Conservation (phyloP, 2,888 invertebrate genomes). For the Drosophila borealis region DNA sequence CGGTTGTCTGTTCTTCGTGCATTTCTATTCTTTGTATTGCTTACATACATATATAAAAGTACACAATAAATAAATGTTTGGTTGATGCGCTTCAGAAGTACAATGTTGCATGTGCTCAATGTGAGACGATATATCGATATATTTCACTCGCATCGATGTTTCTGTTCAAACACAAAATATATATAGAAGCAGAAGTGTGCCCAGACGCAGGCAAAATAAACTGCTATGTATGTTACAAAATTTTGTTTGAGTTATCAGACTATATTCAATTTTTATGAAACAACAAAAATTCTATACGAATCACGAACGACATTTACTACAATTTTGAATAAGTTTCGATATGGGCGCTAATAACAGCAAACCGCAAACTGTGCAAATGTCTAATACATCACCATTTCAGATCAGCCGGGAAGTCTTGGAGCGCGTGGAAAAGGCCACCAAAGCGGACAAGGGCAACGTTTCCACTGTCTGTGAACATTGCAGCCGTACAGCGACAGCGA, state of each 20-base stretch:
- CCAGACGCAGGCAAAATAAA: slow-evolving; percentile 12
- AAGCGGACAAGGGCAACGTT: not conserved
- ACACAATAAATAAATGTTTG: not conserved
- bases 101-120: slow-evolving; percentile 3
- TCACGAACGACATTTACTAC: slow-evolving; percentile 26
- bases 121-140: not conserved
- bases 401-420: slow-evolving; percentile 59
- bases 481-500: not conserved
- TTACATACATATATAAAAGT: not conserved
- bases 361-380: slow-evolving; percentile 64
- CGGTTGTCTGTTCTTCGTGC: not conserved
- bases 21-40: not conserved
- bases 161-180: not conserved
- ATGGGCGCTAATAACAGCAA: slow-evolving; percentile 70
- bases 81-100: not conserved
- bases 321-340: slow-evolving; percentile 19
- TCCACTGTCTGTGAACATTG: slow-evolving; percentile 30
- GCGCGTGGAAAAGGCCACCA: slow-evolving; percentile 50
- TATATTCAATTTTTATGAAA: slow-evolving; percentile 39
- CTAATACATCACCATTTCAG: slow-evolving; percentile 51
- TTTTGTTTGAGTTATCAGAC: slow-evolving; percentile 42
- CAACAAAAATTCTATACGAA: slow-evolving; percentile 36
- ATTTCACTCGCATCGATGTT: not conserved
- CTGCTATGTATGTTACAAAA: slow-evolving; percentile 16
- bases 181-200: slow-evolving; percentile 9